Percentiles rank a stretch among this genome's conserved stretches.
phyloP scores from a whole-genome alignment of 92 coral and sea anemone genomes.

The Actinostola sp. region DNA sequence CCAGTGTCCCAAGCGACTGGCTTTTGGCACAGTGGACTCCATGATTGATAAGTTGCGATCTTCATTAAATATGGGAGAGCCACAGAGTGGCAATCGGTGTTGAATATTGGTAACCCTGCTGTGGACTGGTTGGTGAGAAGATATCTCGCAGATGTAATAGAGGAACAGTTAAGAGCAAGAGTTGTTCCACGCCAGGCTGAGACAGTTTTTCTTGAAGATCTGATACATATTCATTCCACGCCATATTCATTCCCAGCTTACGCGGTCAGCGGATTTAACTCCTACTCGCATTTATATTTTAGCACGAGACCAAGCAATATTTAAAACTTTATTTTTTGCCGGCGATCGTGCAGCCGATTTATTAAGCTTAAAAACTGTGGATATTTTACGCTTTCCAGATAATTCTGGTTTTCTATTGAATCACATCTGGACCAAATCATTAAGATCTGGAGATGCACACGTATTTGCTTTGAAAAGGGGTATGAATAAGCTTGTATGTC shows the following conservation, averaged over 20 bases:
- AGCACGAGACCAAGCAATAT: constrained; percentile 15
- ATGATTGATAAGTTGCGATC: too few species aligned
- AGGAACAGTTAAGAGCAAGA: constrained; percentile 32
- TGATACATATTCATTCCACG: background rate
- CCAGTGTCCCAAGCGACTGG: constrained; percentile 24
- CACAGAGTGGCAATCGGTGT: constrained; percentile 10
- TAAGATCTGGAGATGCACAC: background rate
- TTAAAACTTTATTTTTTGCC: constrained; percentile 23
- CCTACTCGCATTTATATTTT: constrained; percentile 1
- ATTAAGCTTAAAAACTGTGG: constrained; percentile 4
- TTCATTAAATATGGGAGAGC: too few species aligned
- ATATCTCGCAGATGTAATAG: constrained; percentile 18
- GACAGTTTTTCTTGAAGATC: background rate
- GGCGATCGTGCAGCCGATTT: constrained; percentile 24
- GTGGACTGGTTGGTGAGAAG: too few species aligned
- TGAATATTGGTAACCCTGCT: too few species aligned
- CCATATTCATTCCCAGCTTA: background rate
- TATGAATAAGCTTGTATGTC: background rate
- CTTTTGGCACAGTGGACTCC: constrained; percentile 25
- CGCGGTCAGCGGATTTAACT: background rate
- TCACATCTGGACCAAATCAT: constrained; percentile 3
- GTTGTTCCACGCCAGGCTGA: constrained; percentile 27
- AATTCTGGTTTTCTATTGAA: constrained; percentile 3
- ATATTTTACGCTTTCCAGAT: constrained; percentile 8
- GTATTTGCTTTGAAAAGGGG: background rate